Base-by-base conservation (phyloP, 2,888 invertebrate species). In the Gandaritis pyraliata region DNA sequence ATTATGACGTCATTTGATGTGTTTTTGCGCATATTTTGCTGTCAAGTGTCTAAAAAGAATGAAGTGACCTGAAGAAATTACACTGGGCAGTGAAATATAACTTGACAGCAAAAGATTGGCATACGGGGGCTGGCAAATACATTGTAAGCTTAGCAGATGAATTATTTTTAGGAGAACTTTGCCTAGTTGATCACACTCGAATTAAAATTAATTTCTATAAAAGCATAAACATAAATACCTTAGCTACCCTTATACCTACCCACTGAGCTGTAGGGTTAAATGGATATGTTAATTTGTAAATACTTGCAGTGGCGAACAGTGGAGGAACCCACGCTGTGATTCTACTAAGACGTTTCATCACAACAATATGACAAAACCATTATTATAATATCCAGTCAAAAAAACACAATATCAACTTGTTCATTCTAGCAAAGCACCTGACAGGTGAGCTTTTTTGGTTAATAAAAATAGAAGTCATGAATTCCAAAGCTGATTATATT, bases 271-370 rank as follows among this genome's bases (percentile, higher is more conserved):
- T 83, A 83, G 85, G 86, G 83, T 87, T 85, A 79, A 84, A 88
- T 81, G 77, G 82, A 82, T 87, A 87, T 87, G 86, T 81, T 86
- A 86, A 87, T 87, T 76, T 73, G 81, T 77, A 50, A 18, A 50
- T 12, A 75, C 70, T 78, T 83, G 81, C 81, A 84, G 84, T 82
- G 74, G 86, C 90, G 87, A 86, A 84, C 90, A 77, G 90, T 87
- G 80, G 43, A 81, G 66, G 68, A 71, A 68, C 77, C 70, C 91
- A 88, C 73, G 90, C 91, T 90, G 90, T 66, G 90, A 82, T 72
- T 72, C 76, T 80, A 81, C 82, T 85, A 74, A 80, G 83, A 86
- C 73, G 72, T 88, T 84, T 88, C 89, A 87, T 87, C 89, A 86
- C 86, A 87, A 82, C 75, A 75, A 73, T 68, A 73, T 78, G 88